A percentile compares a stretch with the other conserved stretches of the same genome.
Evolutionary conservation across 2,113 vertebrate species (phyloP).

Genomic region (Bothrops jararaca): DNA sequence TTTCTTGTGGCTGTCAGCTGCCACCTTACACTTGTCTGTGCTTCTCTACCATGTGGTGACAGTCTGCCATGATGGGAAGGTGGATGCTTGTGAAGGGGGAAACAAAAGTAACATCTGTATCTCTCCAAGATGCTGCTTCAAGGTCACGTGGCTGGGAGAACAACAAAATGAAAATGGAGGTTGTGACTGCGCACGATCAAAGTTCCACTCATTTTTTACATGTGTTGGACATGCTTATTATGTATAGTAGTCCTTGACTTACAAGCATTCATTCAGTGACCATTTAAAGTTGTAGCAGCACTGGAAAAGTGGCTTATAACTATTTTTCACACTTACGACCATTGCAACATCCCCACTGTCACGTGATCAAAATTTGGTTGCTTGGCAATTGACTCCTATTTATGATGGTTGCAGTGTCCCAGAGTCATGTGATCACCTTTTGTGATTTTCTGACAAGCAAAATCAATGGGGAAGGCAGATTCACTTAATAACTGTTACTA

Average conservation of each 20-base stretch:
- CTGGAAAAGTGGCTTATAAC: not conserved
- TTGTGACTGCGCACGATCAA: not conserved
- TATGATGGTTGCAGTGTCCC: not conserved
- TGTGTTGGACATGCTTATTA: not conserved
- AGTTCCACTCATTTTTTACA: not conserved
- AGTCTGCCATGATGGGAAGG: not conserved
- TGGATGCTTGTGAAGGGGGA: not conserved
- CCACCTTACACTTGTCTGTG: not conserved
- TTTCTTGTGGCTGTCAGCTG: not conserved
- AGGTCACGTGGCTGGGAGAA: not conserved
- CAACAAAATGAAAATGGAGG: not conserved
- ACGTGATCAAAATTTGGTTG: not conserved
- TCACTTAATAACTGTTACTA: not conserved
- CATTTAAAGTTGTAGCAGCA: not conserved
- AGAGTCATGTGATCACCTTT: not conserved
- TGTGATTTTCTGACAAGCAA: not conserved
- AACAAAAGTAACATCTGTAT: not conserved
- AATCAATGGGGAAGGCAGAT: not conserved
- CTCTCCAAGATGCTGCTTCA: not conserved
- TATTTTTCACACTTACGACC: not conserved
- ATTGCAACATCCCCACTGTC: not conserved
- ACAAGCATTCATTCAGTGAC: not conserved
- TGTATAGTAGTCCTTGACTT: not conserved
- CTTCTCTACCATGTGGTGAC: not conserved
- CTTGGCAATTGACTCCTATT: not conserved